phyloP scores from a whole-genome alignment of 2,113 vertebrate species.

The Trichechus manatus region DNA sequence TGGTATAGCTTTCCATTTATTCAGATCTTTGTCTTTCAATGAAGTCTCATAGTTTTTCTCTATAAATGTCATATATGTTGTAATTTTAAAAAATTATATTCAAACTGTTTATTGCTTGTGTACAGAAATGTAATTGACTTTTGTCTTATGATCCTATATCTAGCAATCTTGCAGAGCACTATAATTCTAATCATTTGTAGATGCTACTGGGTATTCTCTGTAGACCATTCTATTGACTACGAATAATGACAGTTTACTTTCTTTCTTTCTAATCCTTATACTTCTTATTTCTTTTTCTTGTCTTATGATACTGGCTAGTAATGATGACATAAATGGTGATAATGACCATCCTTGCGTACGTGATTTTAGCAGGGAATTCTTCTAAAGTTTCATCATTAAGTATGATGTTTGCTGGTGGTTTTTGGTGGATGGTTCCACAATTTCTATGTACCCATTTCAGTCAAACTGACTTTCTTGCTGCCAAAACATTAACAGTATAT shows the following conservation, averaged over 20 bases:
- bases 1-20: background rate
- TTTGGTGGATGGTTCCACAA: background rate
- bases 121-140: background rate
- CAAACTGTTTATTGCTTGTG: background rate
- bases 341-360: background rate
- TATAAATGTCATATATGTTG: background rate
- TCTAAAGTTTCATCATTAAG: background rate
- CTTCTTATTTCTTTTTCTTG: background rate
- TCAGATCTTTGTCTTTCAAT: background rate
- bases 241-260: background rate
- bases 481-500: background rate
- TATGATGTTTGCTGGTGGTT: background rate
- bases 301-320: background rate
- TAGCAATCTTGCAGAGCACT: background rate
- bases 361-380: background rate
- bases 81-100: background rate
- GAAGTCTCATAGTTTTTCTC: constrained; percentile 8
- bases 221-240: background rate
- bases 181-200: background rate
- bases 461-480: background rate
- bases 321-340: background rate
- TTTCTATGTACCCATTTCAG: background rate
- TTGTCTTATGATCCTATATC: background rate
- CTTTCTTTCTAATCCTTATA: background rate
- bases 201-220: background rate